Evolutionary conservation across 2,888 invertebrate species (phyloP), one percentile per base, ranked within the genome.

Genomic region (Ectemnius continuus): DNA sequence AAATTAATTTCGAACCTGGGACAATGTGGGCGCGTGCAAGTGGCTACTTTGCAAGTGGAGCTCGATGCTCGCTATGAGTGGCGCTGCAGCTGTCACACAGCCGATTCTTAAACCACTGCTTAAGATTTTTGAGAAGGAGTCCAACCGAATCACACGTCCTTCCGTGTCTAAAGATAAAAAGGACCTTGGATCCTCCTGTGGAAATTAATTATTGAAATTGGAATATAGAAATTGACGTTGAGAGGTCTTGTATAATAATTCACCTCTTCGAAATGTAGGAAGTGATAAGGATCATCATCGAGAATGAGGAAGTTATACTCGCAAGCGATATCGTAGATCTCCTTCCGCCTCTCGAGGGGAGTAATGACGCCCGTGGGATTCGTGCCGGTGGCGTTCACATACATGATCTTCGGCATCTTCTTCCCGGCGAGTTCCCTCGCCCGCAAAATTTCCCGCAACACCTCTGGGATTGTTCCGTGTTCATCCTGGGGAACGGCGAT

Each of bases 201-300:
- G 3, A 20, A 76, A 6, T 4, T 0, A 18, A 16, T 47, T 66
- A 20, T 45, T 8, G 28, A 23, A 2, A 23, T 48, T 36, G 5
- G n/a, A 2, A 47, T 70, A 52, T 63, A 23, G 47, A 60, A 36
- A 36, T 59, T 59, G 23, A 59, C 26, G 18, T 1, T 26, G 14
- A 14, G 2, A 16, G 26, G 5, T 28, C 4, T 2, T 14, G 16
- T 23, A 2, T 26, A 26, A 16, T 14, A n/a, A 83, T 91, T 91
- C 76, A 94, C 94, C 73, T 94, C 92, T 79, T 93, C 91, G 89
- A 95, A 97, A 88, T 95, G 94, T 86, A 97, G 91, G 87, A 95
- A 96, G 91, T 94, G 95, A 86, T 96, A 97, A 0, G 97, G 95
- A 89, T 96, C 96, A 85, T 97, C 97, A 88, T 97, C 97, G 6